These are phyloP conservation scores for Odocoileus hemionus DNA, from an alignment of 2,113 vertebrate species.

Conservation along the genomic window DNA sequence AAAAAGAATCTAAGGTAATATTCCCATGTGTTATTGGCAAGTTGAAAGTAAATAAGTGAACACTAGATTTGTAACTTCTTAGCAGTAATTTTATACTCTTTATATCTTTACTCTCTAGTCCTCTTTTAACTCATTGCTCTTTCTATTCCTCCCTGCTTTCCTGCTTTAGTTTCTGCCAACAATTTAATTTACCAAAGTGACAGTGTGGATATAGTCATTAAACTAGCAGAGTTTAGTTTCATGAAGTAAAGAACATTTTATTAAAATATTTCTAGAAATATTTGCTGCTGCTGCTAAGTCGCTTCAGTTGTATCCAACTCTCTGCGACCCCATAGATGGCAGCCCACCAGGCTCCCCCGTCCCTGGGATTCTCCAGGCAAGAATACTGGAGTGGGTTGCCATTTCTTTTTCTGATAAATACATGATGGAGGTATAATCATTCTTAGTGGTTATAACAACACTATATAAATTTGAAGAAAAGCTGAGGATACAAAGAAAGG, in stretches of 20 bases:
- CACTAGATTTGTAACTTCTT: not conserved
- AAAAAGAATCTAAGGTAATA: not conserved
- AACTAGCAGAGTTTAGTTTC: not conserved
- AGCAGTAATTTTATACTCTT: not conserved
- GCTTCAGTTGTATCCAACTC: too few species aligned
- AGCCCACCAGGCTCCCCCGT: too few species aligned
- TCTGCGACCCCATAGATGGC: too few species aligned
- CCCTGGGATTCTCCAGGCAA: too few species aligned
- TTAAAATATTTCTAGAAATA: not conserved
- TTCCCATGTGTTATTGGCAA: not conserved
- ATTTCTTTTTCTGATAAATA: not conserved
- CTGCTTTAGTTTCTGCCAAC: conserved; percentile 6
- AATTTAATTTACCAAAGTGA: not conserved
- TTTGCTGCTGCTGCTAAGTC: too few species aligned
- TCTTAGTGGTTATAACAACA: not conserved
- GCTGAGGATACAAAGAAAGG: not conserved
- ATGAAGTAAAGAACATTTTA: not conserved
- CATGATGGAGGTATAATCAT: not conserved
- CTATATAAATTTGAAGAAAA: not conserved
- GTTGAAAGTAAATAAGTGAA: not conserved
- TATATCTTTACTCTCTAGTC: not conserved
- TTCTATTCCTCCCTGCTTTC: not conserved
- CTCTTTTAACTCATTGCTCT: not conserved
- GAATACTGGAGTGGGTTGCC: too few species aligned
- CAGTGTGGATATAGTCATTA: not conserved